Conservation (phyloP, 2,888 invertebrate species). For the Tinea trinotella region DNA sequence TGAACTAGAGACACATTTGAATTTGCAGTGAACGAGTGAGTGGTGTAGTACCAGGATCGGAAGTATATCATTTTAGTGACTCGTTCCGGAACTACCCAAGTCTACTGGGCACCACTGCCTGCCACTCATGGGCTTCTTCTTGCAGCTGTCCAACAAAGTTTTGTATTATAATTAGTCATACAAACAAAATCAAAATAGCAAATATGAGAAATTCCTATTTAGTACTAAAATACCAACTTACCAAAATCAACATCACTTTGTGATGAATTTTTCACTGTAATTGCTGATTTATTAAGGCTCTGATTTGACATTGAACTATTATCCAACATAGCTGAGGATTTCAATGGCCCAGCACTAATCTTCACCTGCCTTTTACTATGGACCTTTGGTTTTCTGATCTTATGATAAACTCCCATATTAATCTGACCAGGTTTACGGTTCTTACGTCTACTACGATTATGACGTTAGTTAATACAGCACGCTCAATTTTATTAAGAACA, state of each 20-base stretch:
- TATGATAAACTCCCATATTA: slow-evolving; percentile 77
- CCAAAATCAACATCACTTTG: slow-evolving; percentile 45
- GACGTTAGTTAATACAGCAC: slow-evolving; percentile 45
- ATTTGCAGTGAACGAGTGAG: too few species aligned
- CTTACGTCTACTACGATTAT: slow-evolving; percentile 39
- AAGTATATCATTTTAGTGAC: too few species aligned
- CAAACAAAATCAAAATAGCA: background rate
- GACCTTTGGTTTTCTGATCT: slow-evolving; percentile 74
- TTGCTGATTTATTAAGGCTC: slow-evolving; percentile 33
- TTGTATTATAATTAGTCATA: too few species aligned
- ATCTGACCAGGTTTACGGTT: slow-evolving; percentile 69
- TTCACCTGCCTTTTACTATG: slow-evolving; percentile 33
- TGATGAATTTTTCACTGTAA: slow-evolving; percentile 46
- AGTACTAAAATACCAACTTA: slow-evolving; percentile 29
- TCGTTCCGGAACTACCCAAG: too few species aligned
- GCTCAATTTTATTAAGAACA: slow-evolving; percentile 42
- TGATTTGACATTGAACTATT: slow-evolving; percentile 28
- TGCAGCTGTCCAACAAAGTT: too few species aligned
- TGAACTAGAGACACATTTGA: too few species aligned
- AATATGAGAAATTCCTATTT: too few species aligned
- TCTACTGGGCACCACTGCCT: too few species aligned
- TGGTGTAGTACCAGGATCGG: too few species aligned
- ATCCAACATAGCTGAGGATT: too few species aligned
- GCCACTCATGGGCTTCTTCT: too few species aligned
- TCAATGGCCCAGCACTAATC: too few species aligned